Percentiles rank a stretch among this genome's conserved stretches.
Evolutionary conservation across 2,113 vertebrate genomes (phyloP).

Genomic region (Lethenteron reissneri): DNA sequence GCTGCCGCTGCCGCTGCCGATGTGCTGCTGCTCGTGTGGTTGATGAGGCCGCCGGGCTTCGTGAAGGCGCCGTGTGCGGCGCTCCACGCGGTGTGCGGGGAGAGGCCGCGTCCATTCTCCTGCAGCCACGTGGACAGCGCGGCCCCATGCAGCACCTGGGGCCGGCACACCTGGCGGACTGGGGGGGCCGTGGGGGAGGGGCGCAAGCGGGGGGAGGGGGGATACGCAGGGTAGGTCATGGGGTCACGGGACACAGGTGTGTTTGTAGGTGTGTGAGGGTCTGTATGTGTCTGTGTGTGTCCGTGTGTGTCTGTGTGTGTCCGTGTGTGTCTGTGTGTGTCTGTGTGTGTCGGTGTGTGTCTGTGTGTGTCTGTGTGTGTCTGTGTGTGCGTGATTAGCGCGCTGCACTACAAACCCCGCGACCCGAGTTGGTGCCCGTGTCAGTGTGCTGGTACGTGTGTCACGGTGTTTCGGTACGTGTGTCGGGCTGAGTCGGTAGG

Average conservation of each 20-base stretch:
- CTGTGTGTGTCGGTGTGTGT: not conserved
- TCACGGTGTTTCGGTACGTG: not conserved
- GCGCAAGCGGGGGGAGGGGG: not conserved
- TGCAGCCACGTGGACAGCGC: not conserved
- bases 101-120: not conserved
- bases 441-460: not conserved
- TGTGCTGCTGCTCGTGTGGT: no score
- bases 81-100: not conserved
- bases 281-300: not conserved
- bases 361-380: not conserved
- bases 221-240: not conserved
- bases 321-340: not conserved
- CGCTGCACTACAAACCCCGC: no score
- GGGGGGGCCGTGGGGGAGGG: conserved; percentile 2
- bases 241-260: not conserved
- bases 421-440: no score
- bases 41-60: no score
- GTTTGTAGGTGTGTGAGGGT: not conserved
- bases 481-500: not conserved
- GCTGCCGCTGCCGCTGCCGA: no score
- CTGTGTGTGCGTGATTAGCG: not conserved
- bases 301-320: not conserved
- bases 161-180: conserved; percentile 6
- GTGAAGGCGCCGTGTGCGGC: no score
- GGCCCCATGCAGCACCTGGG: conserved; percentile 4